A percentile compares a stretch with the other conserved stretches of the same genome.
Evolutionary conservation across 1,140 invertebrate genomes (phyloP).

Genomic region (Trichogramma pretiosum): DNA sequence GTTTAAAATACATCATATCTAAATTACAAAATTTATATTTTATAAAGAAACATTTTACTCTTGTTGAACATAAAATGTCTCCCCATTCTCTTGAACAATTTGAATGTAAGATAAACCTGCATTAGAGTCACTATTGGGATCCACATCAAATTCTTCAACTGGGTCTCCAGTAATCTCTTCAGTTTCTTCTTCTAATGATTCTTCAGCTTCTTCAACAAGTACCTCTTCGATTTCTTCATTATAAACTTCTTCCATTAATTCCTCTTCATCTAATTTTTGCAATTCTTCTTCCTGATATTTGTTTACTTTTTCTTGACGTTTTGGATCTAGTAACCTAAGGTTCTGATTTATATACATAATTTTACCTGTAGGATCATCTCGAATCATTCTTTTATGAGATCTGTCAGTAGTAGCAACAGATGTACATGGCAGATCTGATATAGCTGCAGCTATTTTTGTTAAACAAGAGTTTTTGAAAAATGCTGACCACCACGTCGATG

Average conservation of each 20-base stretch:
- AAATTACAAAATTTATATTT: no score
- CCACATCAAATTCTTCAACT: conserved; percentile 13
- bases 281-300: conserved; percentile 2
- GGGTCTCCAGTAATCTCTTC: conserved; percentile 15
- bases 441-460: conserved; percentile 17
- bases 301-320: conserved; percentile 12
- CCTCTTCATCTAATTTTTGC: conserved; percentile 8
- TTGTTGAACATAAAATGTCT: conserved; percentile 18
- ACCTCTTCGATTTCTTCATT: conserved; percentile 19
- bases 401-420: conserved; percentile 14
- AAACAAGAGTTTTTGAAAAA: conserved; percentile 18
- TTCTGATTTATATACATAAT: conserved; percentile 19
- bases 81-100: conserved; percentile 15
- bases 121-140: no score
- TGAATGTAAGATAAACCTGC: conserved; percentile 13
- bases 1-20: no score
- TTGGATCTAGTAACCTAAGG: conserved; percentile 16
- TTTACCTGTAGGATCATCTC: conserved; percentile 19
- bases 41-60: conserved; percentile 14
- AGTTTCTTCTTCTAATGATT: conserved; percentile 11
- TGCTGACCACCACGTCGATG: conserved; percentile 17
- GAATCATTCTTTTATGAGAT: conserved; percentile 9
- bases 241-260: conserved; percentile 13
- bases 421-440: conserved; percentile 17
- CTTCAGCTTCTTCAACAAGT: conserved; percentile 16